These are phyloP conservation scores for Ctenomys sociabilis DNA, from an alignment of 2,113 vertebrate genomes.

Conservation along the genomic window DNA sequence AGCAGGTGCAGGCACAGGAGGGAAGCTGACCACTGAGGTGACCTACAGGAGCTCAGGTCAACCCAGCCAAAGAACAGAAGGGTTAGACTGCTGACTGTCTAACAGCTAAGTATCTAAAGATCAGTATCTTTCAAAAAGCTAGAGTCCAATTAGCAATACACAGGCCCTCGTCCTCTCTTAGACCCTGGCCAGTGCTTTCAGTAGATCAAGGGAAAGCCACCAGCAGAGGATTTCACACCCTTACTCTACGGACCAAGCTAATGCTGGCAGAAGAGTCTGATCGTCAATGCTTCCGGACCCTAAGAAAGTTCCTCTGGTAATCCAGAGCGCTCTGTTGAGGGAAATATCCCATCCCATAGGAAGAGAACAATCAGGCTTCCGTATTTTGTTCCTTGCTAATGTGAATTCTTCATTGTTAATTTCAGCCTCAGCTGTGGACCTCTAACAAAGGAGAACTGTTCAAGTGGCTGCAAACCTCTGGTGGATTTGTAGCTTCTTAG, in stretches of 20 bases:
- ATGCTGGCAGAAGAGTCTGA: accelerated
- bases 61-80: neutral
- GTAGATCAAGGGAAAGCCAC: neutral
- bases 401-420: conserved; percentile 46
- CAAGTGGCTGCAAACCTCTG: neutral
- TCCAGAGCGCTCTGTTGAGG: neutral
- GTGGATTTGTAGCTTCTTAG: neutral
- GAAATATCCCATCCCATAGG: neutral
- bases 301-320: neutral
- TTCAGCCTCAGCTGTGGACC: neutral
- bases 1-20: neutral
- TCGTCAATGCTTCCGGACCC: neutral
- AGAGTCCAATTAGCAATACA: neutral
- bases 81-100: neutral
- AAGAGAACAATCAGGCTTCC: neutral
- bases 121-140: neutral
- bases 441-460: conserved; percentile 15
- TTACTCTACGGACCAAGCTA: neutral
- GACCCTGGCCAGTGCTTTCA: neutral
- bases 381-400: neutral
- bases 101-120: neutral
- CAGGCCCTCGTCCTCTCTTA: neutral
- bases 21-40: neutral
- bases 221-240: neutral
- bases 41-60: neutral